These are phyloP conservation scores for Tichodroma muraria DNA, from an alignment of 2,113 vertebrate species.

Conservation along the genomic window DNA sequence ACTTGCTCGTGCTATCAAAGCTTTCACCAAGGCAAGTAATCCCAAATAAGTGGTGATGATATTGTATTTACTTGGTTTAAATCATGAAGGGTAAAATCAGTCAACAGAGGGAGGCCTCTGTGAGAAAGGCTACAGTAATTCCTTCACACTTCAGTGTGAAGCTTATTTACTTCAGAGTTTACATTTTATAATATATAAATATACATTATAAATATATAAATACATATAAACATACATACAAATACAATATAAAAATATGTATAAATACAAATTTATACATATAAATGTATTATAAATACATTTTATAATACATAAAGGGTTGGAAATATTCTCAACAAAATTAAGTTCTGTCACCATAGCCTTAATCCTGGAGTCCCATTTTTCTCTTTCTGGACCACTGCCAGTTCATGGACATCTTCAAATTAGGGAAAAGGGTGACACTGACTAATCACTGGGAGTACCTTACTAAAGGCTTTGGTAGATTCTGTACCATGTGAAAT, in stretches of 20 bases:
- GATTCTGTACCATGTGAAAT: neutral
- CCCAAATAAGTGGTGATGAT: neutral
- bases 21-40: constrained; percentile 86
- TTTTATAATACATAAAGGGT: neutral
- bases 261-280: too few species aligned
- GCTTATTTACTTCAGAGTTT: neutral
- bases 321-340: neutral
- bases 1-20: constrained; percentile 81
- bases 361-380: neutral
- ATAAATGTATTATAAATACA: too few species aligned
- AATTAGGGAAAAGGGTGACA: neutral
- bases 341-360: neutral
- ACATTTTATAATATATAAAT: neutral
- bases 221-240: too few species aligned
- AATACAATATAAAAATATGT: too few species aligned
- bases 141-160: neutral
- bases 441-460: neutral
- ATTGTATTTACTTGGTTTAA: neutral
- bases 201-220: too few species aligned
- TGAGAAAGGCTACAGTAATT: neutral
- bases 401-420: neutral
- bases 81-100: neutral
- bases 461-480: neutral
- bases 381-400: neutral
- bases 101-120: neutral